Base-by-base conservation (phyloP, 2,113 vertebrate genomes). In the Pseudolaguvia tuberculata region DNA sequence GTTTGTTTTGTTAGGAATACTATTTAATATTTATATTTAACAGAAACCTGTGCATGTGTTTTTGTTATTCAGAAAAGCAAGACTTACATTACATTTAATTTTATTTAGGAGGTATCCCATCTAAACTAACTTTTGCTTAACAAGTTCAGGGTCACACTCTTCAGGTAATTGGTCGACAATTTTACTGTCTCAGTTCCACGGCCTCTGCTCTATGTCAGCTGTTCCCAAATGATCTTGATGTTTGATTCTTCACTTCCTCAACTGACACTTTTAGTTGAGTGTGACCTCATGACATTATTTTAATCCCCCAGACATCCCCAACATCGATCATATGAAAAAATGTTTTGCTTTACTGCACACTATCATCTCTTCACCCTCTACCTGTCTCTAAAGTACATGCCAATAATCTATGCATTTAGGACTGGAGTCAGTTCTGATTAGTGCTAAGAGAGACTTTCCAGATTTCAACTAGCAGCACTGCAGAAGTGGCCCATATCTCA, bases 401-500 rank as follows among this genome's bases (percentile, higher is more conserved):
- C 47, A 14, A 18, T 25, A 15, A 63, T 39, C 18, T 50, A n/a
- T 70, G 5, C 48, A 23, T 18, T 74, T 35, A 11, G 39, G 69
- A 12, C 56, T 78, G 8, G 45, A 68, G 50, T 72, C 53, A 25
- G 68, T 47, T 55, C 51, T 23, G 31, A 5, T 76, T 51, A 73
- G 56, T 42, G 17, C 14, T 29, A 15, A n/a, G 25, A 12, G 31
- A 39, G 48, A 35, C 25, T 50, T 12, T 51, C 56, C 51, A 35
- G 14, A 23, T 48, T 53, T 42, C 12, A 62, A 42, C 59, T 21
- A 52, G 63, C 67, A 55, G 70, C 48, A 59, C 31, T 59, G 18
- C 52, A 57, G 31, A 51, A 29, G 29, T 61, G 57, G 18, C 45
- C 47, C 51, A 58, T 79, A 75, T 73, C 62, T 81, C 79, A 76